A percentile compares a stretch with the other conserved stretches of the same genome.
Evolutionary conservation across 2,888 invertebrate genomes (phyloP).

Genomic region (Melanostoma mellinum): DNA sequence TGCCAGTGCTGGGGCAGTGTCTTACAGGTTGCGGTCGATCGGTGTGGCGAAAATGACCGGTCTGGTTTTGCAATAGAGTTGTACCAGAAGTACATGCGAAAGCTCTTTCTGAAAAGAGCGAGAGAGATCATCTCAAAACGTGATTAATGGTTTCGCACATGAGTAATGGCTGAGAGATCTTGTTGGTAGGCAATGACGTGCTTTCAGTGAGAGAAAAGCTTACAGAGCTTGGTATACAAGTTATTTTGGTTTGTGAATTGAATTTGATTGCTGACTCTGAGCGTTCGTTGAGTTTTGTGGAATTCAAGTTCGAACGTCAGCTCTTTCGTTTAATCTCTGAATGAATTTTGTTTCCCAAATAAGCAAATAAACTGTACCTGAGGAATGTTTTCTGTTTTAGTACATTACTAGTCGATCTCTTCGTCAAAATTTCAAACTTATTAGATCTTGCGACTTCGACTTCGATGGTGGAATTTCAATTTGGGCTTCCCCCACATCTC

Average conservation of each 20-base stretch:
- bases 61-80: constrained; percentile 63
- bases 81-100: constrained; percentile 15
- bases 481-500: too few relatives aligned
- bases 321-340: constrained; percentile 10
- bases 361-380: too few relatives aligned
- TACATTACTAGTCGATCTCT: too few relatives aligned
- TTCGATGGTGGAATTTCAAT: too few relatives aligned
- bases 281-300: not conserved
- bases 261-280: not conserved
- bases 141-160: constrained; percentile 41
- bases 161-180: not conserved
- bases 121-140: constrained; percentile 38
- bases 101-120: constrained; percentile 14
- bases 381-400: too few relatives aligned
- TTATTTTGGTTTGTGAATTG: not conserved
- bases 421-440: too few relatives aligned
- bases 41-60: constrained; percentile 37
- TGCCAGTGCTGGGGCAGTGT: constrained; percentile 23
- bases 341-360: not conserved
- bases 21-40: constrained; percentile 60
- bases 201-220: constrained; percentile 20
- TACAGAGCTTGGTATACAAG: not conserved
- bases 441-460: too few relatives aligned
- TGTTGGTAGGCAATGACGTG: constrained; percentile 1
- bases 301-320: constrained; percentile 7